phyloP scores from a whole-genome alignment of 1,140 invertebrate genomes.

The Archegozetes longisetosus region DNA sequence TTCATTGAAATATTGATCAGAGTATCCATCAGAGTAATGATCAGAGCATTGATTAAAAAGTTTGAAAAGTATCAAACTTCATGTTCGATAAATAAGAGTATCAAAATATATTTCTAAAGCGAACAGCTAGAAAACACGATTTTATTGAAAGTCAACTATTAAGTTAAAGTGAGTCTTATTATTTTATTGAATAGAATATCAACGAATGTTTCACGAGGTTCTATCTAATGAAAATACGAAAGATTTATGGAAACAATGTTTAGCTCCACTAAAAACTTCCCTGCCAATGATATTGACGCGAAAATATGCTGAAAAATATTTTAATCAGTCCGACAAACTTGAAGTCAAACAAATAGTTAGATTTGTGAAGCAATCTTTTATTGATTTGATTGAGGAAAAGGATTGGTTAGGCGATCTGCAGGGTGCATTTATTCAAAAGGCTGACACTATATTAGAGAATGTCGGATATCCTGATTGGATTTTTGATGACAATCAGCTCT shows the following conservation, averaged over 20 bases:
- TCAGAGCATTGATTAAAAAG: too few relatives aligned
- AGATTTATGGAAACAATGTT: conserved; percentile 24
- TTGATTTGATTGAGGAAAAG: conserved; percentile 44
- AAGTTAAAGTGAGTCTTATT: too few relatives aligned
- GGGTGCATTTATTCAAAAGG: conserved; percentile 37
- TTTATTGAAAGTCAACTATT: too few relatives aligned
- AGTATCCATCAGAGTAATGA: too few relatives aligned
- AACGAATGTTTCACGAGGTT: conserved; percentile 9
- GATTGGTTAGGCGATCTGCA: conserved; percentile 87
- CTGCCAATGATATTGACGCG: conserved; percentile 33
- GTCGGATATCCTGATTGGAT: conserved; percentile 34
- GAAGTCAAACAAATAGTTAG: conserved; percentile 21
- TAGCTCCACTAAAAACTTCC: conserved; percentile 25
- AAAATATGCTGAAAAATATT: conserved; percentile 33
- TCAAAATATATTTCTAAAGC: too few relatives aligned
- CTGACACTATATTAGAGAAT: conserved; percentile 28
- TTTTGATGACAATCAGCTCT: conserved; percentile 28
- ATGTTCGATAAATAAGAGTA: too few relatives aligned
- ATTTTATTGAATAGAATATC: conserved; percentile 1
- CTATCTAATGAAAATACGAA: conserved; percentile 21
- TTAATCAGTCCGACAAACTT: conserved; percentile 32
- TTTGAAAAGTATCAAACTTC: too few relatives aligned
- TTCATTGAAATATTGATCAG: too few relatives aligned
- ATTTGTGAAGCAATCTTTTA: conserved; percentile 22
- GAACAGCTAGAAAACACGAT: too few relatives aligned